Percentiles rank a stretch among this genome's conserved stretches.
Conservation (phyloP, 2,113 vertebrate species). For the Anthoscopus minutus region DNA sequence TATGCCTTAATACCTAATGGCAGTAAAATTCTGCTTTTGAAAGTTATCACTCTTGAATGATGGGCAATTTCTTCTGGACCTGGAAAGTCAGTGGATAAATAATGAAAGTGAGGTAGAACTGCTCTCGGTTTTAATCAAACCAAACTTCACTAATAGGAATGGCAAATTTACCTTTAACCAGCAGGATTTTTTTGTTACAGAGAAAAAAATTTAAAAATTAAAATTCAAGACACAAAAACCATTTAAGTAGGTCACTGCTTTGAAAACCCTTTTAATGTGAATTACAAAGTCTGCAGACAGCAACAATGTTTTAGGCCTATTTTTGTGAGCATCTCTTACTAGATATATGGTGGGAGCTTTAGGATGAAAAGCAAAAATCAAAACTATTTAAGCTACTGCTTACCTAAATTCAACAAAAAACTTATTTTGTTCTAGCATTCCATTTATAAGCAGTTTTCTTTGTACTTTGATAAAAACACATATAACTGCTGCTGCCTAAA, state of each 20-base stretch:
- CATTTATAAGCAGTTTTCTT: background rate
- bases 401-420: background rate
- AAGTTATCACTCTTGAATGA: background rate
- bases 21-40: background rate
- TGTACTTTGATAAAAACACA: background rate
- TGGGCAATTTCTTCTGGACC: background rate
- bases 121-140: background rate
- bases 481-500: background rate
- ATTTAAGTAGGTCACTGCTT: background rate
- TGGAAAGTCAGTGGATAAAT: background rate
- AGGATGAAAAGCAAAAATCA: background rate
- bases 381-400: background rate
- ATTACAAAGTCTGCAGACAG: background rate
- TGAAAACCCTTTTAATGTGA: background rate
- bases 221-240: background rate
- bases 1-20: background rate
- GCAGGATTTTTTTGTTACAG: background rate
- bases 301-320: background rate
- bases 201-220: background rate
- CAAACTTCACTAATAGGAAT: background rate
- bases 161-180: background rate
- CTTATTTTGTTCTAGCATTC: background rate
- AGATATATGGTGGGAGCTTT: background rate
- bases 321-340: background rate
- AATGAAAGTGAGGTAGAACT: background rate